Evolutionary conservation across 92 coral and sea anemone genomes (phyloP).

Genomic region (Heteractis magnifica): DNA sequence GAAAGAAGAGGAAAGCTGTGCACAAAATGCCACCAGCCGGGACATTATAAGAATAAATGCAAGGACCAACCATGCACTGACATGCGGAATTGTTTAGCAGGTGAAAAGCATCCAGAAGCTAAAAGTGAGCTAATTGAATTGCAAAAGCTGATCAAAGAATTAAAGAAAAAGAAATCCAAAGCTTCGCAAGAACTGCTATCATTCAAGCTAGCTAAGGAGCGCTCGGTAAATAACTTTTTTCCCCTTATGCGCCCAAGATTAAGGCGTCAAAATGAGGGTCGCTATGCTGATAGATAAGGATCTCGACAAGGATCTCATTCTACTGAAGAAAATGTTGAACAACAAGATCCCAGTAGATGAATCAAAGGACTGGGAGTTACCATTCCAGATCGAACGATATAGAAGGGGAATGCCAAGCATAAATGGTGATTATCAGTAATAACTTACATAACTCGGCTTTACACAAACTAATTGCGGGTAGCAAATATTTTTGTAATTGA

Average conservation of each 20-base stretch:
- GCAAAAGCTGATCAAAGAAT: background rate
- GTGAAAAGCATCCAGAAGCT: background rate
- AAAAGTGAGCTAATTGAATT: background rate
- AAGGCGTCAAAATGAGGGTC: constrained; percentile 36
- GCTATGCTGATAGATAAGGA: constrained; percentile 40
- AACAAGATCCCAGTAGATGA: constrained; percentile 43
- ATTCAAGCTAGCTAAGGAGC: constrained; percentile 46
- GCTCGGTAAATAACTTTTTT: constrained; percentile 46
- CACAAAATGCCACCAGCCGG: background rate
- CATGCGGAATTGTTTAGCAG: background rate
- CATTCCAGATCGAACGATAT: constrained; percentile 33
- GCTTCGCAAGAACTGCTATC: constrained; percentile 41
- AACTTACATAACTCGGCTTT: no score
- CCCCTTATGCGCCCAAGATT: constrained; percentile 45
- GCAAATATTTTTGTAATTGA: no score
- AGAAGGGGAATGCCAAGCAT: background rate
- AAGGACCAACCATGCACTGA: constrained; percentile 10
- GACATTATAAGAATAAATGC: constrained; percentile 43
- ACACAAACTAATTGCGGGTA: no score
- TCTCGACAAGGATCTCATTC: constrained; percentile 38
- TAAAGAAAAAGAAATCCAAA: constrained; percentile 23
- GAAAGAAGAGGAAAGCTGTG: background rate
- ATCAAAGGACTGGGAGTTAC: constrained; percentile 48
- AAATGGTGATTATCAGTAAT: background rate
- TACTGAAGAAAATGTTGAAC: constrained; percentile 20